A percentile compares a stretch with the other conserved stretches of the same genome.
These are phyloP conservation scores for Caracal caracal DNA, from an alignment of 2,113 vertebrate genomes.

Conservation along the genomic window DNA sequence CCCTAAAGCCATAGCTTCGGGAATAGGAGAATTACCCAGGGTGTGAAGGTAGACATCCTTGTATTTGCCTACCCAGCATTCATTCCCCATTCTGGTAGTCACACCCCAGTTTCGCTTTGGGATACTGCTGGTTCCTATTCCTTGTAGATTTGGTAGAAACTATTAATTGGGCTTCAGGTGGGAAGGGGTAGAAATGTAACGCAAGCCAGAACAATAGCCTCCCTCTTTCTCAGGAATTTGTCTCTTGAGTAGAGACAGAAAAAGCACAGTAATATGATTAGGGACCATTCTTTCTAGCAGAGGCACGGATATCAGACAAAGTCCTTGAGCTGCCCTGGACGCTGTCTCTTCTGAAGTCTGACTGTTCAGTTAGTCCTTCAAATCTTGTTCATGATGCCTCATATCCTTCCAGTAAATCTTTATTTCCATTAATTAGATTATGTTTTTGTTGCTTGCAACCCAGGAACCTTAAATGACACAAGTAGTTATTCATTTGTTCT, in stretches of 20 bases:
- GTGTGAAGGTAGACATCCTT: neutral
- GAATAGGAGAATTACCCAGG: neutral
- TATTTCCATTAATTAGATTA: neutral
- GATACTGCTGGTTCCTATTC: neutral
- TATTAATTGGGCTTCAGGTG: neutral
- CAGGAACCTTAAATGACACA: neutral
- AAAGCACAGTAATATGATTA: neutral
- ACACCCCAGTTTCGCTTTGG: neutral
- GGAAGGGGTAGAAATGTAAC: neutral
- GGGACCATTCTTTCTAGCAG: neutral
- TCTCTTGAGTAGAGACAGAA: neutral
- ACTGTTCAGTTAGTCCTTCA: neutral
- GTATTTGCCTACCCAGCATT: neutral
- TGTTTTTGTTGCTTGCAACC: neutral
- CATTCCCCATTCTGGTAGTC: neutral
- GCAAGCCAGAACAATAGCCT: neutral
- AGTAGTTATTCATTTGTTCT: neutral
- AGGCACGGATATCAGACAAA: neutral
- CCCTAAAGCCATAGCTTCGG: neutral
- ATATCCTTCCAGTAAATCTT: neutral
- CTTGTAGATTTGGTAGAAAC: neutral
- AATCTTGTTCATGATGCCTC: neutral
- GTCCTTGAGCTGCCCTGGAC: neutral
- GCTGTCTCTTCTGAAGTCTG: neutral
- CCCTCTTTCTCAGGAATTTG: neutral